Conservation (phyloP, 2,797 vertebrate genomes). For the Pangasius sanitwongsei region DNA sequence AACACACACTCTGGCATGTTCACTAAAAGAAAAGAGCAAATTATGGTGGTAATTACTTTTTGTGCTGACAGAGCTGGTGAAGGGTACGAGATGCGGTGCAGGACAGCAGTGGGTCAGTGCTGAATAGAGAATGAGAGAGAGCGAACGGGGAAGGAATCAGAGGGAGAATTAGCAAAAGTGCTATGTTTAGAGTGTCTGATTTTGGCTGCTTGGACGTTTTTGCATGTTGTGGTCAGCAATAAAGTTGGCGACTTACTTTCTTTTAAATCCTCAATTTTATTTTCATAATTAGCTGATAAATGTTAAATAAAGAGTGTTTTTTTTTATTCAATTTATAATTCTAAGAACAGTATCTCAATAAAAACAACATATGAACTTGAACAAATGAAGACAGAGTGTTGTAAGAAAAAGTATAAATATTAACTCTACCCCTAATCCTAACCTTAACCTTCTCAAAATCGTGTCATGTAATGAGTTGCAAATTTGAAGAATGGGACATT, state of each 20-base stretch:
- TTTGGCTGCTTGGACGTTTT: neutral
- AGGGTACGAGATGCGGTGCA: constrained; percentile 48
- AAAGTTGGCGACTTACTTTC: neutral
- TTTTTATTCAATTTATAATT: neutral
- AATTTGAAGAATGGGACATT: neutral
- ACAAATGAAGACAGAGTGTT: neutral
- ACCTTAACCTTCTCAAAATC: neutral
- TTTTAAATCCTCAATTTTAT: neutral
- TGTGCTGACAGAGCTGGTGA: constrained; percentile 54
- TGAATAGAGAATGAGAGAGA: constrained; percentile 52
- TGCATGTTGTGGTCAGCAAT: neutral
- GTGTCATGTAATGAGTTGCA: neutral
- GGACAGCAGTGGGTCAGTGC: constrained; percentile 51
- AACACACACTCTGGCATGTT: constrained; percentile 46
- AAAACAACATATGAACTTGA: neutral
- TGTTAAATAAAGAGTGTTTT: neutral
- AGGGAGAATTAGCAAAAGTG: constrained; percentile 24
- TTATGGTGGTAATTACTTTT: constrained; percentile 83
- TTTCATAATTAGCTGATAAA: neutral
- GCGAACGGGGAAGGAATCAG: constrained; percentile 1
- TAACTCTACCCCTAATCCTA: neutral
- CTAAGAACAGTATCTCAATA: neutral
- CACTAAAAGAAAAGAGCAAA: constrained; percentile 75
- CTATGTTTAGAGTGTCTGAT: neutral
- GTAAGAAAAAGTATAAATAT: neutral